Evolutionary conservation across 1,140 invertebrate genomes (phyloP).

Genomic region (Diorhabda sublineata): DNA sequence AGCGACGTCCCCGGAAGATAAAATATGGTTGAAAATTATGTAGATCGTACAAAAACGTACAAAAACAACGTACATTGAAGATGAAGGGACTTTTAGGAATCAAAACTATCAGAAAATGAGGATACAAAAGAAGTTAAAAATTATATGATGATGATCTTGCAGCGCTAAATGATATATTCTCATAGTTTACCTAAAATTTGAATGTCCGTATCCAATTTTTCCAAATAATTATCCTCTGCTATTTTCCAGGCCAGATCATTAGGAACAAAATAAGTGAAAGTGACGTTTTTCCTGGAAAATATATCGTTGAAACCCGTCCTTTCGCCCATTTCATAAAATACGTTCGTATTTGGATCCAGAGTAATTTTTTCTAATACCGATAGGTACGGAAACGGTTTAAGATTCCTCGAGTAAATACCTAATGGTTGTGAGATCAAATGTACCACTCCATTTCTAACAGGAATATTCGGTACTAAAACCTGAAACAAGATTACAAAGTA

Average conservation of each 20-base stretch:
- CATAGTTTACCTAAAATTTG: constrained; percentile 21
- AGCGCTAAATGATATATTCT: too few species aligned
- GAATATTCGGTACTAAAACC: constrained; percentile 74
- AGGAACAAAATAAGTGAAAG: constrained; percentile 34
- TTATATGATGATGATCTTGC: too few species aligned
- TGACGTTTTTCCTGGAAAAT: constrained; percentile 19
- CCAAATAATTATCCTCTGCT: constrained; percentile 12
- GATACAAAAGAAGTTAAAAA: too few species aligned
- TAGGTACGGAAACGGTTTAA: constrained; percentile 31
- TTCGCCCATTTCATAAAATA: constrained; percentile 21
- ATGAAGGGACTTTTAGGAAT: too few species aligned
- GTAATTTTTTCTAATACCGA: constrained; percentile 28
- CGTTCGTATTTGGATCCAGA: constrained; percentile 24
- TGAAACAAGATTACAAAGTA: constrained; percentile 75
- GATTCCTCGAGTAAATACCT: constrained; percentile 21
- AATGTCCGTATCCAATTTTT: constrained; percentile 4
- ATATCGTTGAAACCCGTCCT: constrained; percentile 23
- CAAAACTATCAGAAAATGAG: too few species aligned
- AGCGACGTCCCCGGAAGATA: too few species aligned
- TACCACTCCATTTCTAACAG: constrained; percentile 83
- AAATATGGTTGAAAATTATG: too few species aligned
- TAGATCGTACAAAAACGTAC: too few species aligned
- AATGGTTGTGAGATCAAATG: constrained; percentile 69
- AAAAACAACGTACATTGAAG: too few species aligned
- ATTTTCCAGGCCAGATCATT: constrained; percentile 29